Evolutionary conservation across 1,140 invertebrate species (phyloP), one percentile per base, ranked within the genome.

Genomic region (Octopus sinensis): DNA sequence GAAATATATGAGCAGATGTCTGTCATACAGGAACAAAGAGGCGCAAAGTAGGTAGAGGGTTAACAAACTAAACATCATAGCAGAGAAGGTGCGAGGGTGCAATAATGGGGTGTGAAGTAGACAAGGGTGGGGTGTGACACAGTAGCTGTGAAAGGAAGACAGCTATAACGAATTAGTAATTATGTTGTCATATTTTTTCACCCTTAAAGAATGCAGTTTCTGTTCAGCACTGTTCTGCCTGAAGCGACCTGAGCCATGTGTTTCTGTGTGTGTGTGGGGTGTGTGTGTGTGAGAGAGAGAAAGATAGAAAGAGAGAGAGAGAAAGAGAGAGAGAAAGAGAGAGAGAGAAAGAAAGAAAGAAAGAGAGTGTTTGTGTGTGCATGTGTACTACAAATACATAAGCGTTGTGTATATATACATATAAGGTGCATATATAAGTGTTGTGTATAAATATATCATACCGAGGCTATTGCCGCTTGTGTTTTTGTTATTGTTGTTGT

Each of bases 241-340:
- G 30, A 43, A 43, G 30, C 30, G 30, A 43, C 30, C 30, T 43
- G 30, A 43, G 30, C 30, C 30, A 43, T 43, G 30, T 43, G 30
- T 43, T 43, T 43, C 30, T 43, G 30, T 43, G 30, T 43, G 30
- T 23, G 54, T 1, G 17, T 30, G 62, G 51, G 13, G 17, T 30
- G 62, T 4, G 13, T 23, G 23, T 23, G 23, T 10, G 43, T n/a
- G 43, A 80, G 79, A 71, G 54, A 5, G 43, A 30, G 30, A 53
- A 71, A 81, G 53, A 81, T 7, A 81, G 52, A 81, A 4, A 81
- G 75, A 81, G 76, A 78, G 75, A 81, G 80, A 78, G 51, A 30
- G 75, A 23, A 54, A 81, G 10, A 7, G 79, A 73, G 10, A 80
- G 4, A 80, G 4, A 6, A 68, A 73, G 79, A 80, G 62, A 71